Base-by-base conservation (phyloP, 1,140 invertebrate genomes). In the Neoseiulus cucumeris region DNA sequence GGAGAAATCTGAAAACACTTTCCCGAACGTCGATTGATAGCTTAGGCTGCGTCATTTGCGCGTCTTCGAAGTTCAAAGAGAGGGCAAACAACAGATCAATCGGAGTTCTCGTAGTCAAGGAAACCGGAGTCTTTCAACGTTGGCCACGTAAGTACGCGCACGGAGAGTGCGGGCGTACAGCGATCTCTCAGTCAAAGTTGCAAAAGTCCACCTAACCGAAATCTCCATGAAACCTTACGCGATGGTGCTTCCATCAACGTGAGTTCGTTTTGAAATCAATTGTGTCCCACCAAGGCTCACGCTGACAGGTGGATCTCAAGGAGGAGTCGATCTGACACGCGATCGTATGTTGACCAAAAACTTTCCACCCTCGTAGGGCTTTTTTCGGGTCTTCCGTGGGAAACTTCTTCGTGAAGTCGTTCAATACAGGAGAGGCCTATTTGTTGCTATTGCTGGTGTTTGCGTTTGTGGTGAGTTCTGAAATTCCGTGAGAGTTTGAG, bases 171-270 rank as follows among this genome's bases (percentile, higher is more conserved):
- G 9, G 33, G 4, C 9, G 33, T 39, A 39, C 33, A 9, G 9
- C 33, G 33, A 39, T 39, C 33, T 39, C 33, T 4, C 9, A 9
- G 33, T 39, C 33, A 6, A 39, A 39, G 33, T 39, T 39, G 4
- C 9, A 9, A 39, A 39, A 6, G 4, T 39, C 33, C 33, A 39
- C 9, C 33, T 39, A 6, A 39, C 33, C 33, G n/a, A n/a, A n/a
- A n/a, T n/a, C n/a, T 47, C 51, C 25, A 59, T 59, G 51, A 59
- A 59, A 59, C 51, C 51, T 29, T 59, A 59, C 51, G 51, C 51
- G 14, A 59, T 59, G 51, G 51, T 59, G 51, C 51, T 59, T 59
- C 51, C 51, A 17, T 59, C 51, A 2, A 59, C 51, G 51, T 59
- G 22, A 59, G 51, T 59, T 4, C 33, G 9, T 17, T 20, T 12